Percentiles rank a stretch among this genome's conserved stretches.
Evolutionary conservation across 1,140 invertebrate genomes (phyloP).

Genomic region (Rhysida immarginata): DNA sequence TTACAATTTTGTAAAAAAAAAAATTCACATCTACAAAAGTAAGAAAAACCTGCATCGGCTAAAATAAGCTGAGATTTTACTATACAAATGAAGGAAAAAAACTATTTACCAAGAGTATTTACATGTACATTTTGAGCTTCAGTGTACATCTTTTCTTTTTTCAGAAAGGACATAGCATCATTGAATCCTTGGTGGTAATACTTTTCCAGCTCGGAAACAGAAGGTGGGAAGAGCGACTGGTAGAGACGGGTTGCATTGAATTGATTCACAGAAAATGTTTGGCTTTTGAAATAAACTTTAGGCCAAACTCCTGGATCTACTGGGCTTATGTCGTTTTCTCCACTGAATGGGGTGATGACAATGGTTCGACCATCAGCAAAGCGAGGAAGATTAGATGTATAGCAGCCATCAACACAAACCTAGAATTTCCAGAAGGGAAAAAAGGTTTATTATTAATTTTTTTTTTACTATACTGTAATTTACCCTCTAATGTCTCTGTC

Average conservation of each 20-base stretch:
- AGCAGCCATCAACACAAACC: conserved; percentile 1
- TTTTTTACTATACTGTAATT: too few species aligned
- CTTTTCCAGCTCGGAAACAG: background rate
- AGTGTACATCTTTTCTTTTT: too few species aligned
- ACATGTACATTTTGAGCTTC: too few species aligned
- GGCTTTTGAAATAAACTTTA: background rate
- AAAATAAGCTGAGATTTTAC: too few species aligned
- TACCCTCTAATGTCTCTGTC: too few species aligned
- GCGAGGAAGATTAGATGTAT: conserved; percentile 2
- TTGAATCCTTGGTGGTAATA: background rate
- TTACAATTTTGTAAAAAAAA: too few species aligned
- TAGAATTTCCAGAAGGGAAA: too few species aligned
- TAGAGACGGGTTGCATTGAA: background rate
- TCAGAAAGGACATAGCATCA: background rate
- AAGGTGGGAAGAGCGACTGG: background rate
- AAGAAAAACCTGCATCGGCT: too few species aligned
- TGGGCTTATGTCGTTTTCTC: background rate
- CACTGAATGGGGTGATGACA: conserved; percentile 2
- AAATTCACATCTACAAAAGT: too few species aligned
- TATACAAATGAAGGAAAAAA: too few species aligned
- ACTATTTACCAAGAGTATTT: too few species aligned
- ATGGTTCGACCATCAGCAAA: background rate
- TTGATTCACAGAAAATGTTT: background rate
- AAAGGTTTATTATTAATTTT: too few species aligned
- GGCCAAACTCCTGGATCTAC: background rate